Percentiles rank a stretch among this genome's conserved stretches.
Conservation (phyloP, 2,797 vertebrate genomes). For the Sphenodon punctatus region DNA sequence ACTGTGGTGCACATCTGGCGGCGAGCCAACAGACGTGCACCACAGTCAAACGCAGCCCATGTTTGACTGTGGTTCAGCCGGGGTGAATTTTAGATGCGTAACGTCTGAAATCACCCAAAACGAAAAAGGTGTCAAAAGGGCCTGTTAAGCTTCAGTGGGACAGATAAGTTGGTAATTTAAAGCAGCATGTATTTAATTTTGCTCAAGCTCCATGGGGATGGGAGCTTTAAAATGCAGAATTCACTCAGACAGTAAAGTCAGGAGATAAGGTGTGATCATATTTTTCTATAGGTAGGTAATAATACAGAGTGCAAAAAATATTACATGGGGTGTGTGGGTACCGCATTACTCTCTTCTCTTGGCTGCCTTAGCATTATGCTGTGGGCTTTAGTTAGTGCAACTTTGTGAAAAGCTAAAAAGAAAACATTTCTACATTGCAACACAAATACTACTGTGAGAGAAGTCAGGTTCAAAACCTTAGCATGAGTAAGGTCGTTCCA, state of each 20-base stretch:
- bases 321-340: neutral
- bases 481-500: no score
- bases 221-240: neutral
- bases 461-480: neutral
- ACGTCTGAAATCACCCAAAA: no score
- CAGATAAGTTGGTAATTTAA: slow-evolving; percentile 17
- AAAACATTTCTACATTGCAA: neutral
- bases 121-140: no score
- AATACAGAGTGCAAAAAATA: neutral
- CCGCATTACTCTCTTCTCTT: neutral
- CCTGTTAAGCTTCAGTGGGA: neutral
- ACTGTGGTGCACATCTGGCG: no score
- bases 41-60: no score
- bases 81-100: no score
- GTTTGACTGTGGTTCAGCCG: no score
- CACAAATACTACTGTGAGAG: neutral
- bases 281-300: neutral
- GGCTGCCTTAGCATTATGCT: neutral
- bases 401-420: neutral
- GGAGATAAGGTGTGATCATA: neutral
- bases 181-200: slow-evolving; percentile 12
- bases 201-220: neutral
- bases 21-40: no score
- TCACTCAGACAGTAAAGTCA: neutral
- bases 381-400: neutral